A percentile compares a stretch with the other conserved stretches of the same genome.
Conservation (phyloP, 2,113 vertebrate species). For the Holacanthus passer region DNA sequence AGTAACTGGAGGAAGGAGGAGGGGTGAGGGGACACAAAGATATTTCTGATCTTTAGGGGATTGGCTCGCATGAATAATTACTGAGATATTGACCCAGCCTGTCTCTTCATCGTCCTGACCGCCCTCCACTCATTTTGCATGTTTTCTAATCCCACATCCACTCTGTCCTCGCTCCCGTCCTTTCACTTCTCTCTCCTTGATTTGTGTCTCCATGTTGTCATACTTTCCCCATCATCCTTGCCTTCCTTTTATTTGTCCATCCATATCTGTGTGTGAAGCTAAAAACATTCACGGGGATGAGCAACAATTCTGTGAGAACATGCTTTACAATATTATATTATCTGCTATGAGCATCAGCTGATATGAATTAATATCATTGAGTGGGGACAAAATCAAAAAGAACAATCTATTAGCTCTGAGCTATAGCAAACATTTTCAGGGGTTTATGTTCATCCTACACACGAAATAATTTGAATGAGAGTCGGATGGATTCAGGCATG, state of each 20-base stretch:
- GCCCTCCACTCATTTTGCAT: neutral
- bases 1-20: neutral
- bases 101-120: constrained; percentile 3
- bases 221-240: neutral
- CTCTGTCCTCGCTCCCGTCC: neutral
- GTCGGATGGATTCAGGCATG: neutral
- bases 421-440: neutral
- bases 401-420: neutral
- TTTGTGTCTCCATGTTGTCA: neutral
- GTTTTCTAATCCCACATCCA: neutral
- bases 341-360: neutral
- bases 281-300: neutral
- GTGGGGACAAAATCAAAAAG: neutral
- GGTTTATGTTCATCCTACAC: too few relatives aligned
- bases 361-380: neutral
- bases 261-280: neutral
- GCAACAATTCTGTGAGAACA: constrained; percentile 4
- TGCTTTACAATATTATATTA: neutral
- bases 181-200: neutral
- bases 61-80: constrained; percentile 60
- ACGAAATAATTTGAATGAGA: neutral
- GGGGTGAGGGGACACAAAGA: neutral
- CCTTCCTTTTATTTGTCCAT: neutral
- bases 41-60: constrained; percentile 23
- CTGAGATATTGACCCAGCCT: constrained; percentile 49